Conservation (phyloP, 2,113 vertebrate genomes). For the Deroptyus accipitrinus region DNA sequence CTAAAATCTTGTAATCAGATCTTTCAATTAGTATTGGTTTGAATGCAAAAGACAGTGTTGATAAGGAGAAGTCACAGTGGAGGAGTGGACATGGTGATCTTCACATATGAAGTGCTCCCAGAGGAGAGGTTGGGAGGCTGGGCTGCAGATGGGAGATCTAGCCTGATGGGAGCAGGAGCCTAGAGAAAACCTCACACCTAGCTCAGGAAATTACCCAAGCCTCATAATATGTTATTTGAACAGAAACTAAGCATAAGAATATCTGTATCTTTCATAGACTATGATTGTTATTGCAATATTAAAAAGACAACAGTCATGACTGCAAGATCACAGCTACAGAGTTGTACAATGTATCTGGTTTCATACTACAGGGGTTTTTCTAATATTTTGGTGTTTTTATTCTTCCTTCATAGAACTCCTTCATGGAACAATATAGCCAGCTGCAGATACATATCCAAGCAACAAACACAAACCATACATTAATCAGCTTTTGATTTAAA, state of each 20-base stretch:
- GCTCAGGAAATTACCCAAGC: not conserved
- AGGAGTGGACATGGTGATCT: not conserved
- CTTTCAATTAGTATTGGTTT: not conserved
- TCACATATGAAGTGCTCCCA: not conserved
- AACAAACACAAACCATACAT: slow-evolving; percentile 31
- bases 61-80: not conserved
- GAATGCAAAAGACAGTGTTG: not conserved
- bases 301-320: not conserved
- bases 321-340: not conserved
- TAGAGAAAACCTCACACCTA: not conserved
- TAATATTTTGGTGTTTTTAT: not conserved
- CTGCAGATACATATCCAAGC: slow-evolving; percentile 47
- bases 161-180: not conserved
- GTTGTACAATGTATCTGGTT: not conserved
- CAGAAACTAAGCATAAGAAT: not conserved
- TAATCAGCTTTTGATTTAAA: slow-evolving; percentile 57
- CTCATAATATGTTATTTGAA: not conserved
- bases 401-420: not conserved
- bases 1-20: not conserved
- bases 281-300: not conserved
- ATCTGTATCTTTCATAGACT: not conserved
- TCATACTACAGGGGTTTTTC: not conserved
- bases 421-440: slow-evolving; percentile 2
- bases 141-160: not conserved
- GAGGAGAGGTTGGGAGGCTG: not conserved